phyloP scores from a whole-genome alignment of 2,888 invertebrate genomes.

The Nephrotoma guestfalica region DNA sequence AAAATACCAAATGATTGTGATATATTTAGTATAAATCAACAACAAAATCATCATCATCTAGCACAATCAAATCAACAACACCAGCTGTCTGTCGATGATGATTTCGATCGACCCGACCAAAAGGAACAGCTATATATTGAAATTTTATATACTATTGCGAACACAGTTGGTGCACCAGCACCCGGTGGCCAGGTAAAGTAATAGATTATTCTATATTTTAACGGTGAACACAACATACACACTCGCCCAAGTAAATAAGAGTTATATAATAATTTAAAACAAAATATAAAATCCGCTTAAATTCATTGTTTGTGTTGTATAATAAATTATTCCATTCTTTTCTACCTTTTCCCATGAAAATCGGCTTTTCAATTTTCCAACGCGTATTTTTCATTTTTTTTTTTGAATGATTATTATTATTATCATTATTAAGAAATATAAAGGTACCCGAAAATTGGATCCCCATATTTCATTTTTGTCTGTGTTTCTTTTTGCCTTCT shows the following conservation, averaged over 20 bases:
- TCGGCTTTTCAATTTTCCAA: background rate
- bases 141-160: conserved; percentile 90
- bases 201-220: background rate
- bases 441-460: background rate
- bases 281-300: background rate
- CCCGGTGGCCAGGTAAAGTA: conserved; percentile 44
- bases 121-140: conserved; percentile 71
- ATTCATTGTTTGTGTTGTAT: background rate
- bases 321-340: background rate
- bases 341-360: background rate
- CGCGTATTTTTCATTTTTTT: background rate
- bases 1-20: conserved; percentile 39
- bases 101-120: conserved; percentile 30
- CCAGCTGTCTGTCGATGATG: conserved; percentile 20
- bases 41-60: background rate
- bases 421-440: background rate
- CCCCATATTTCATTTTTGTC: background rate
- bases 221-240: background rate
- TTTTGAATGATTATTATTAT: background rate
- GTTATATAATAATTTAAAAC: background rate
- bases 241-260: background rate
- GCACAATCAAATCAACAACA: conserved; percentile 16
- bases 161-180: conserved; percentile 69
- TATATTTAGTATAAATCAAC: conserved; percentile 2
- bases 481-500: background rate